Evolutionary conservation across 2,888 invertebrate species (phyloP).

Genomic region (Harmothoe impar): DNA sequence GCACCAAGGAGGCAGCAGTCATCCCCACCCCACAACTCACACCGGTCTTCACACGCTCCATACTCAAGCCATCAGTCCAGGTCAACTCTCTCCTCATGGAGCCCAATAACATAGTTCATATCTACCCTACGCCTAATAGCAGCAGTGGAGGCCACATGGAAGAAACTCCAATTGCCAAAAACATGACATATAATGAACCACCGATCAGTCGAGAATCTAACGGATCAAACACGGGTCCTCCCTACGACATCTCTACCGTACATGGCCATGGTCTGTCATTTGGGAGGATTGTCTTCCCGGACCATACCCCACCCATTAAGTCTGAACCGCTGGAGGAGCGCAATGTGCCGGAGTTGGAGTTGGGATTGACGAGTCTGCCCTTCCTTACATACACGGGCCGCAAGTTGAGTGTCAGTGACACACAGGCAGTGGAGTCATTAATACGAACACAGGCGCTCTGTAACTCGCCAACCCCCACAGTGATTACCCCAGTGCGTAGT

Average conservation of each 20-base stretch:
- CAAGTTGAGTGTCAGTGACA: neutral
- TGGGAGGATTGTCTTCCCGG: conserved; percentile 21
- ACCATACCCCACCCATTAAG: neutral
- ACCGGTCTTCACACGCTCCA: conserved; percentile 22
- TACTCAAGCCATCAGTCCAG: conserved; percentile 19
- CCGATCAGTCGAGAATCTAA: neutral
- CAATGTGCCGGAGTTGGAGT: neutral
- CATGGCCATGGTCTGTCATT: conserved; percentile 2
- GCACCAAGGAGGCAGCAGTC: neutral
- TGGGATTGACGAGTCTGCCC: conserved; percentile 16
- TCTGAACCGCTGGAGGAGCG: conserved; percentile 23
- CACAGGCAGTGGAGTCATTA: neutral
- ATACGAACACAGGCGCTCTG: neutral
- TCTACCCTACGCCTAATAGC: conserved; percentile 11
- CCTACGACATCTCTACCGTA: neutral
- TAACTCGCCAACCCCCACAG: neutral
- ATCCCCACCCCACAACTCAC: conserved; percentile 30
- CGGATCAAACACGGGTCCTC: neutral
- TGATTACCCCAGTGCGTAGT: neutral
- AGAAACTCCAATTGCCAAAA: neutral
- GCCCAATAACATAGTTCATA: conserved; percentile 1
- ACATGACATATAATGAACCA: neutral
- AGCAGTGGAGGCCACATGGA: conserved; percentile 40
- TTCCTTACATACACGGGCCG: conserved; percentile 8
- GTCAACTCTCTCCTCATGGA: neutral